Evolutionary conservation across 2,797 vertebrate species (phyloP), one percentile per base, ranked within the genome.

Genomic region (Lates japonicus): DNA sequence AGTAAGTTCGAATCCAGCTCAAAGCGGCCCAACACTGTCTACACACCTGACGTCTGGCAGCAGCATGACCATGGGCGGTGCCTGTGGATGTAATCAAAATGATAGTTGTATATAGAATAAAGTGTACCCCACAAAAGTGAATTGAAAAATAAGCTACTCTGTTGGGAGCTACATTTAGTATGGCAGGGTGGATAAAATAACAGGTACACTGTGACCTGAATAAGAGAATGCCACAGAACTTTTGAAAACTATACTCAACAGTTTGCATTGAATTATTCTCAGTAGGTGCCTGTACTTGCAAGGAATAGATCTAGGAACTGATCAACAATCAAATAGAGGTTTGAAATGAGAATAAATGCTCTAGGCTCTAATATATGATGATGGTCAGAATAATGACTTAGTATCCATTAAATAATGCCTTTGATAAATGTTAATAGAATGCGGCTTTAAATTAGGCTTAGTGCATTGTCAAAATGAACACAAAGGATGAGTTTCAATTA

Each of bases 21-120:
- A 57, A 59, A 4, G 7, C 44, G 78, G 62, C 29, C 1, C 51
- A 39, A 9, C 62, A 33, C 74, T 48, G 67, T 72, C 59, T 35
- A 59, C 80, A 77, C 83, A 81, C 81, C 78, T 84, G 81, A 80
- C 71, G 20, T 1, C n/a, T 7, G 55, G 22, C 68, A 14, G n/a
- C 82, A 9, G n/a, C 65, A 11, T 11, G 42, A 33, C 37, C 5
- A 20, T 62, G 11, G 31, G 71, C 74, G 22, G 19, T 1, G 1
- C 0, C 0, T 7, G 31, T 78, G n/a, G 74, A 81, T 55, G 77
- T 73, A 19, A 62, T 44, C 16, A 10, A 44, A 55, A 35, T 6
- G 62, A 51, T 35, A 37, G 67, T 22, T 33, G 57, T 61, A 60
- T 57, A 2, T 17, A 31, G 35, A 67, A 55, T 31, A 29, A 37